Evolutionary conservation across 1,140 invertebrate genomes (phyloP).

Genomic region (Hylaeus anthracinus): DNA sequence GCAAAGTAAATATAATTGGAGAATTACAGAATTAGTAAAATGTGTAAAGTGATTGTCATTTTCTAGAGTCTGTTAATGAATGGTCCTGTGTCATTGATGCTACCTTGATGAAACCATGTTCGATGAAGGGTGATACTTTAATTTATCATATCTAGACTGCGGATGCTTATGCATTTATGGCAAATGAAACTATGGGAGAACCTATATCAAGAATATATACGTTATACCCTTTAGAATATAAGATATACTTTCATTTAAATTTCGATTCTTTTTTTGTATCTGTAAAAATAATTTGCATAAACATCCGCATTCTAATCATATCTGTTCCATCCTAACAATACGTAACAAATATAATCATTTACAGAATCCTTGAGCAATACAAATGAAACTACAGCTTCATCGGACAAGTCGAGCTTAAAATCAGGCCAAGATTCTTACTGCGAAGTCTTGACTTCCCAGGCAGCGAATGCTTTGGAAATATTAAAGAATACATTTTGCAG

Average conservation of each 20-base stretch:
- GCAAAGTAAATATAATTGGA: constrained; percentile 19
- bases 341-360: not conserved
- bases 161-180: no score
- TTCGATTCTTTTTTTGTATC: no score
- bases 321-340: not conserved
- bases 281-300: no score
- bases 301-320: no score
- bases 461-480: constrained; percentile 50
- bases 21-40: not conserved
- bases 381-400: constrained; percentile 21
- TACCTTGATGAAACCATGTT: constrained; percentile 41
- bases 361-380: constrained; percentile 34
- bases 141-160: not conserved
- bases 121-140: constrained; percentile 33
- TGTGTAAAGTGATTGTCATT: not conserved
- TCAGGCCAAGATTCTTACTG: not conserved
- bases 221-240: no score
- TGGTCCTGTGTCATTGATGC: constrained; percentile 50
- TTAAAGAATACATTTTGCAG: constrained; percentile 60
- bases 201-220: no score
- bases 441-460: constrained; percentile 15
- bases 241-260: no score
- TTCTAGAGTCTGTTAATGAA: constrained; percentile 51
- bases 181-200: no score
- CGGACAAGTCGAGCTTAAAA: not conserved